phyloP scores from a whole-genome alignment of 2,113 vertebrate genomes.

The Chaetura pelagica region DNA sequence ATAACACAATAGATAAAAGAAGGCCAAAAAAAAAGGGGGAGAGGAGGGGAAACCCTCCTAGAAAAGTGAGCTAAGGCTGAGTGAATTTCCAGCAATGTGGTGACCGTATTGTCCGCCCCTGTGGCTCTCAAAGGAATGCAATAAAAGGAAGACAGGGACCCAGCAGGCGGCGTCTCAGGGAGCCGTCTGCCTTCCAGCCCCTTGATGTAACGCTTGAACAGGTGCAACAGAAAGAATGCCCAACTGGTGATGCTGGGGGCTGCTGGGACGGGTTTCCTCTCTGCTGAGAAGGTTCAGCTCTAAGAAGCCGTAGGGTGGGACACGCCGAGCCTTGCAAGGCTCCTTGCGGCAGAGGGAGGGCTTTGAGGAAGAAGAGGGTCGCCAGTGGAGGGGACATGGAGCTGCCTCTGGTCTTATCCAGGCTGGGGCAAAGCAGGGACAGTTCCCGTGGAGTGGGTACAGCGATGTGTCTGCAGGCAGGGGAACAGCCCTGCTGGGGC shows the following conservation, averaged over 20 bases:
- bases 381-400: fast-evolving
- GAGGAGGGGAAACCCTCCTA: slow-evolving; percentile 10
- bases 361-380: neutral
- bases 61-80: slow-evolving; percentile 44
- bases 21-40: neutral
- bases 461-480: neutral
- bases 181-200: slow-evolving; percentile 58
- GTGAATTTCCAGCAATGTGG: slow-evolving; percentile 53
- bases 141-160: slow-evolving; percentile 59
- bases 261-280: neutral
- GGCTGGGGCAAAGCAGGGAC: neutral
- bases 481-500: too few relatives aligned
- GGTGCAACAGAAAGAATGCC: slow-evolving; percentile 59
- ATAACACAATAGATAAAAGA: slow-evolving; percentile 18
- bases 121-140: slow-evolving; percentile 52
- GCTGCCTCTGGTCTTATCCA: neutral
- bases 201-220: slow-evolving; percentile 52
- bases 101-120: slow-evolving; percentile 53
- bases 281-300: neutral
- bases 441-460: neutral
- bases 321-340: neutral
- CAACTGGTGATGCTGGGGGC: slow-evolving; percentile 31
- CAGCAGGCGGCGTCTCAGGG: slow-evolving; percentile 49
- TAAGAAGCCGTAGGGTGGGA: neutral
- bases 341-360: neutral